phyloP scores from a whole-genome alignment of 2,113 vertebrate species.

The Chrysemys picta region DNA sequence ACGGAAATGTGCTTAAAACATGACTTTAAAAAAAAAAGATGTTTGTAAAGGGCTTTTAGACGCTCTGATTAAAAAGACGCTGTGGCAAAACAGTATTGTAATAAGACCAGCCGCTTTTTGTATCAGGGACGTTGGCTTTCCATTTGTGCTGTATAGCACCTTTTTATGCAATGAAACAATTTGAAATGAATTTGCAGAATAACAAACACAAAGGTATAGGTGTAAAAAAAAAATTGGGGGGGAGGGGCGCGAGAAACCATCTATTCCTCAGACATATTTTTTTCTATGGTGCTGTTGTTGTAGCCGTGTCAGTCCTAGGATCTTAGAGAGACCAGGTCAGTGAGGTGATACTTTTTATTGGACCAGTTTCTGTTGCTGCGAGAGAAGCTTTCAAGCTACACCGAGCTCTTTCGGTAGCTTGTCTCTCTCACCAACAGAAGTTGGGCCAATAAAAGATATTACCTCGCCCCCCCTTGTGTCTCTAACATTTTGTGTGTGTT shows the following conservation, averaged over 20 bases:
- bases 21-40: neutral
- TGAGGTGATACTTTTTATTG: neutral
- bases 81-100: neutral
- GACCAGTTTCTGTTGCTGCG: neutral
- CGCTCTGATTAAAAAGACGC: rapidly evolving
- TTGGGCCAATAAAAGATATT: neutral
- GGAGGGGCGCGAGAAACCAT: neutral
- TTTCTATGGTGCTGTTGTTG: neutral
- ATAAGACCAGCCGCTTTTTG: neutral
- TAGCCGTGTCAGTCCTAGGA: neutral
- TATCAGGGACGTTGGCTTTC: neutral
- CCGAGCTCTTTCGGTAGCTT: neutral
- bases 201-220: neutral
- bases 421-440: neutral
- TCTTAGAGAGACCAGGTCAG: neutral
- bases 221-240: neutral
- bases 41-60: neutral
- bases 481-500: neutral
- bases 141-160: neutral
- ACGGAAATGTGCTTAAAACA: neutral
- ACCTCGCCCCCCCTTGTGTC: neutral
- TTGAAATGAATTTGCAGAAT: neutral
- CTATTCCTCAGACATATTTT: neutral
- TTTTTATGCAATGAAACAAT: neutral
- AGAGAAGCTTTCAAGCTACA: neutral